Percentiles rank a stretch among this genome's conserved stretches.
Evolutionary conservation across 2,888 invertebrate genomes (phyloP).

Genomic region (Tetropium fuscum): DNA sequence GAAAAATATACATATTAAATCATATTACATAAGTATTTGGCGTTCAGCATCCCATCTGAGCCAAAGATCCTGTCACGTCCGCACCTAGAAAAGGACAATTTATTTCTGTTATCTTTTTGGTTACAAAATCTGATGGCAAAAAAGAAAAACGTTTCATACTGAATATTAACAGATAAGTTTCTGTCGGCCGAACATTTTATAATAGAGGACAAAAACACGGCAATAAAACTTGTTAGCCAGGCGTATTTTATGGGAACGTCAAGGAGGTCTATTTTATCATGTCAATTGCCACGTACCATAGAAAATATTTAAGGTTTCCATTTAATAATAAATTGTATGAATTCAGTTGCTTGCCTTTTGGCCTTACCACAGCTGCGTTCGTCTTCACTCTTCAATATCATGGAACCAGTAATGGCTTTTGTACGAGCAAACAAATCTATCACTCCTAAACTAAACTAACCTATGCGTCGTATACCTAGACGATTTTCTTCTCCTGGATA

Average conservation of each 20-base stretch:
- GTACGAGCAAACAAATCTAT: slow-evolving; percentile 4
- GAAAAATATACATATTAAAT: no score
- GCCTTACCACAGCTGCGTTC: neutral
- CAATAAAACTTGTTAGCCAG: slow-evolving; percentile 11
- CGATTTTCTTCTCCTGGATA: slow-evolving; percentile 4
- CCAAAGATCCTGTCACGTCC: no score
- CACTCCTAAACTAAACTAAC: neutral
- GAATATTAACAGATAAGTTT: slow-evolving; percentile 4
- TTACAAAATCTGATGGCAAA: slow-evolving; percentile 5
- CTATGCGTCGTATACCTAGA: slow-evolving; percentile 11
- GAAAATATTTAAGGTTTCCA: slow-evolving; percentile 11
- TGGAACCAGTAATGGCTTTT: slow-evolving; percentile 8
- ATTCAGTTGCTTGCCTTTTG: slow-evolving; percentile 8
- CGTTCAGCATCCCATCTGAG: no score
- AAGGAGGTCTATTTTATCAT: slow-evolving; percentile 11
- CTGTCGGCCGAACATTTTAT: slow-evolving; percentile 6
- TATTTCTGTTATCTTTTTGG: slow-evolving; percentile 3
- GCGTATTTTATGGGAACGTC: slow-evolving; percentile 8
- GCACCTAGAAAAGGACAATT: neutral
- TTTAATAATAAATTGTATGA: slow-evolving; percentile 8
- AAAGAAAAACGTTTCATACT: slow-evolving; percentile 7
- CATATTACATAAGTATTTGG: no score
- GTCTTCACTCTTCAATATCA: slow-evolving; percentile 5
- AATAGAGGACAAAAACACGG: slow-evolving; percentile 7
- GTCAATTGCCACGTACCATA: slow-evolving; percentile 6